Conservation (phyloP, 2,113 vertebrate species). For the Sylvicapra grimmia region DNA sequence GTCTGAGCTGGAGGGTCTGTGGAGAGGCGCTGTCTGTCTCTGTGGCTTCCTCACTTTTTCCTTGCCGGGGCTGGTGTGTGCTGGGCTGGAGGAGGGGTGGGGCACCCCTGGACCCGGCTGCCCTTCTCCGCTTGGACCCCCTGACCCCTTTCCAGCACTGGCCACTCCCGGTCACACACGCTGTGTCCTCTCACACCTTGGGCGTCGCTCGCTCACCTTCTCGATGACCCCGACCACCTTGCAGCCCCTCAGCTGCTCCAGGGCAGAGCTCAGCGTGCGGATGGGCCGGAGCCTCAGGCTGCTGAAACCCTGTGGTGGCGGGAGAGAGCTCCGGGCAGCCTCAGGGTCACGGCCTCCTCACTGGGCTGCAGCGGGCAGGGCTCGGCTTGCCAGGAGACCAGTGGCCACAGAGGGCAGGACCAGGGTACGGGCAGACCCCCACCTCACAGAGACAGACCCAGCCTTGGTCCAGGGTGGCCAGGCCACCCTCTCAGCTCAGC, state of each 20-base stretch:
- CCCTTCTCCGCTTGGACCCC: neutral
- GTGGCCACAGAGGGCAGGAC: neutral
- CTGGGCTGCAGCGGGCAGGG: too few relatives aligned
- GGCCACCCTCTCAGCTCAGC: neutral
- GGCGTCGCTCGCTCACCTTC: conserved; percentile 82
- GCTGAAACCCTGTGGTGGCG: conserved; percentile 89
- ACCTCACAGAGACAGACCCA: neutral
- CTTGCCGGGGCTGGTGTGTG: neutral
- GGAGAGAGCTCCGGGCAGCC: neutral
- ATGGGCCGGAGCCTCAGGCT: conserved; percentile 96
- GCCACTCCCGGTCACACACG: fast-evolving
- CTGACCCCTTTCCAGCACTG: neutral
- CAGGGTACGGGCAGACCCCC: neutral
- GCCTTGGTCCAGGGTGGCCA: neutral
- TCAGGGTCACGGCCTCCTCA: neutral
- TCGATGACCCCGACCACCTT: conserved; percentile 91
- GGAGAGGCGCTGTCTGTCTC: too few relatives aligned
- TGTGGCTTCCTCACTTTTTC: neutral
- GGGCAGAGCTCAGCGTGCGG: conserved; percentile 91
- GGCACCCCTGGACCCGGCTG: neutral
- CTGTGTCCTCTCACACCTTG: fast-evolving
- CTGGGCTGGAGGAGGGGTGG: neutral
- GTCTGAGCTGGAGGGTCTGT: neutral
- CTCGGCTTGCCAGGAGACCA: neutral
- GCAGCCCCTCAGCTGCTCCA: conserved; percentile 93